A percentile compares a stretch with the other conserved stretches of the same genome.
Evolutionary conservation across 2,797 vertebrate genomes (phyloP).

Genomic region (Myoxocephalus aenaeus): DNA sequence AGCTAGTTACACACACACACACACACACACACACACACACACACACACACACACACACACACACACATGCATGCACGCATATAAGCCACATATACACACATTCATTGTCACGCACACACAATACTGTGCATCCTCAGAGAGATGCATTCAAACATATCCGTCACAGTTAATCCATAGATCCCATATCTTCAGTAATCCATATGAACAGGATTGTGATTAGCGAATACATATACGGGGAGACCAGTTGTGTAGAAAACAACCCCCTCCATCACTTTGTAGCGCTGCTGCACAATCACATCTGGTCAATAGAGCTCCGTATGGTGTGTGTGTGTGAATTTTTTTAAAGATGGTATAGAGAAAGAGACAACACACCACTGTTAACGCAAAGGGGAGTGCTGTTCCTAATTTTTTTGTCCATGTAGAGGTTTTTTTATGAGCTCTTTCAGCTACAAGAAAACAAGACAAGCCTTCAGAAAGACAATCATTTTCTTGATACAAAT

Average conservation of each 20-base stretch:
- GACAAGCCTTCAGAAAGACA: constrained; percentile 4
- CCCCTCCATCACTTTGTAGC: constrained; percentile 42
- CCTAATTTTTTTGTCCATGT: neutral
- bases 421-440: neutral
- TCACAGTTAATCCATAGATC: constrained; percentile 50
- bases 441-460: constrained; percentile 4
- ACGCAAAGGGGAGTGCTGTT: neutral
- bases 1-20: neutral
- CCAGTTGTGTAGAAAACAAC: constrained; percentile 59
- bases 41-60: constrained; percentile 2
- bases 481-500: constrained; percentile 1
- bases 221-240: constrained; percentile 14
- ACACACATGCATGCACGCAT: neutral
- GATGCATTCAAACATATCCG: constrained; percentile 14
- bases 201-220: constrained; percentile 50
- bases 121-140: neutral
- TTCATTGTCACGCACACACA: constrained; percentile 4
- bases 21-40: neutral
- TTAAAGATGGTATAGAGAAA: neutral
- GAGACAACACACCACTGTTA: constrained; percentile 2
- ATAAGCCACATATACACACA: constrained; percentile 6
- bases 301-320: constrained; percentile 30
- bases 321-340: constrained; percentile 8
- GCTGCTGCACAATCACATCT: constrained; percentile 39
- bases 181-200: constrained; percentile 57